phyloP scores from a whole-genome alignment of 2,888 invertebrate species.

The Aelia acuminata region DNA sequence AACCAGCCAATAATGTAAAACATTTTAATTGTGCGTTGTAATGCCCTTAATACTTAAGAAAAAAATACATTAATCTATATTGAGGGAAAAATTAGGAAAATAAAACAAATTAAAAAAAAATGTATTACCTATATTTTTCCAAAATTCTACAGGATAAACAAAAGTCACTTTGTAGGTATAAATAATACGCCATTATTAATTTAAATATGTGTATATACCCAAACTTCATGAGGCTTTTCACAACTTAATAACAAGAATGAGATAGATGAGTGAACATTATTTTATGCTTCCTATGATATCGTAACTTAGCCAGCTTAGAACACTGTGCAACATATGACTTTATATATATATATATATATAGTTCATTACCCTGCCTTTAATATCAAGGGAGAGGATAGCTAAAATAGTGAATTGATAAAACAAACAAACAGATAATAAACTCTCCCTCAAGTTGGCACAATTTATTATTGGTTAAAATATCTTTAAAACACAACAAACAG shows the following conservation, averaged over 20 bases:
- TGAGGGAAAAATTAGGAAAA: constrained; percentile 42
- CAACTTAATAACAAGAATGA: not conserved
- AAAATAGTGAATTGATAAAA: not conserved
- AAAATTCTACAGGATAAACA: constrained; percentile 55
- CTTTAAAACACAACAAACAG: constrained; percentile 52
- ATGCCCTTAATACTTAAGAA: not conserved
- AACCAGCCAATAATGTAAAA: constrained; percentile 36
- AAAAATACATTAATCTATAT: not conserved
- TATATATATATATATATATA: constrained; percentile 54
- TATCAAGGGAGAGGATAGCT: constrained; percentile 51
- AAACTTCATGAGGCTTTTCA: constrained; percentile 1
- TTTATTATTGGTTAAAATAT: constrained; percentile 52
- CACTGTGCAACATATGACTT: constrained; percentile 36
- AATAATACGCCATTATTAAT: not conserved
- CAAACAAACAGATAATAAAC: constrained; percentile 38
- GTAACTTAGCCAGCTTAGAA: constrained; percentile 33
- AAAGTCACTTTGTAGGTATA: constrained; percentile 43
- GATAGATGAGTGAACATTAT: constrained; percentile 47
- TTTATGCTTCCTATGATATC: constrained; percentile 20
- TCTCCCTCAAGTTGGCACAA: constrained; percentile 58
- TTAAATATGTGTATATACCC: constrained; percentile 32
- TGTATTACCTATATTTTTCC: constrained; percentile 59
- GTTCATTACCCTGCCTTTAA: constrained; percentile 58
- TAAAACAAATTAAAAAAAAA: constrained; percentile 55
- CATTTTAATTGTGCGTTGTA: constrained; percentile 38